These are phyloP conservation scores for Gallirallus australis DNA, from an alignment of 2,797 vertebrate genomes.

Conservation along the genomic window DNA sequence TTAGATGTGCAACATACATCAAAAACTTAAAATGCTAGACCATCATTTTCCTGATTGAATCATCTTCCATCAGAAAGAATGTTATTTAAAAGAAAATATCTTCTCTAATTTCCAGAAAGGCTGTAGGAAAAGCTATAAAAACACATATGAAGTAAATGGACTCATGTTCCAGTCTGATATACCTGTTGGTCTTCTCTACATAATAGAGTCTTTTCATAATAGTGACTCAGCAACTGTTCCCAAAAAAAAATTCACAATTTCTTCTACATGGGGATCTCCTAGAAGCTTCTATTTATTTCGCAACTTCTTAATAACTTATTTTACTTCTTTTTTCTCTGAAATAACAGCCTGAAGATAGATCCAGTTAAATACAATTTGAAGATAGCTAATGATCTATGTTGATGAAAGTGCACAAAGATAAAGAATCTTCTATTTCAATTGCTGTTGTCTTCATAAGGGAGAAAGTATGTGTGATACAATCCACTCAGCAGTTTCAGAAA, in stretches of 20 bases:
- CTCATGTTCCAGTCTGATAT: not conserved
- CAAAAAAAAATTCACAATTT: not conserved
- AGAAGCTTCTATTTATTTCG: not conserved
- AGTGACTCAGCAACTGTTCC: not conserved
- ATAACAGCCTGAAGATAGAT: not conserved
- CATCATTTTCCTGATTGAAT: not conserved
- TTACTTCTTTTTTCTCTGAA: not conserved
- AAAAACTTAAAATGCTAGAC: constrained; percentile 7
- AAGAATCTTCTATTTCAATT: not conserved
- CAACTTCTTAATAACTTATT: not conserved
- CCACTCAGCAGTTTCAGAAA: not conserved
- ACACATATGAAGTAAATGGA: not conserved
- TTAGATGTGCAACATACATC: constrained; percentile 6
- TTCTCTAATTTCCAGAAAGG: not conserved
- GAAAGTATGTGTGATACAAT: not conserved
- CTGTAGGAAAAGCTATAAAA: not conserved
- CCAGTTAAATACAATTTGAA: not conserved
- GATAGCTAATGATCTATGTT: not conserved
- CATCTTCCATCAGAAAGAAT: not conserved
- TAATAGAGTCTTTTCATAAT: not conserved
- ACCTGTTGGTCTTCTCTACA: not conserved
- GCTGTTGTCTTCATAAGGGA: not conserved
- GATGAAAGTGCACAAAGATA: not conserved
- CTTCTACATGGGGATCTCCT: not conserved
- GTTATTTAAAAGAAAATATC: not conserved